Evolutionary conservation across 2,113 vertebrate genomes (phyloP), one percentile per base, ranked within the genome.

Genomic region (Megaleporinus macrocephalus): DNA sequence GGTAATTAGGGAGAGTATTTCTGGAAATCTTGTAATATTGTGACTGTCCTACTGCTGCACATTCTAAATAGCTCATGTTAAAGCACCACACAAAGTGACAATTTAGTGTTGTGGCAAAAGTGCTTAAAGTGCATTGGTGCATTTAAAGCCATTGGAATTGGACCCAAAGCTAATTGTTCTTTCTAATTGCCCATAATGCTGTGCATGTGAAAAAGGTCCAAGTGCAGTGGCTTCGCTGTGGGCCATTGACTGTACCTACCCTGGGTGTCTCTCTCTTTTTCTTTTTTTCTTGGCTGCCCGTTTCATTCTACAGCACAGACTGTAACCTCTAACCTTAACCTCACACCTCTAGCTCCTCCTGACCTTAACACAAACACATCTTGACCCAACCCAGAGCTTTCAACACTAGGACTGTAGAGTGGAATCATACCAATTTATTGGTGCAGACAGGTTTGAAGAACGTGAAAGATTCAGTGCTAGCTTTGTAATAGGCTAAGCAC

Each of bases 181-280:
- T 51, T 22, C 12, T 29, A n/a, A 51, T n/a, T 51, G 22, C 24
- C 6, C 20, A 51, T n/a, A 51, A 51, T 66, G 41, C 75, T n/a
- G 44, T 63, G 7, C 26, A 26, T 30, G 61, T 77, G 75, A 68
- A 36, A 68, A 68, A 36, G 65, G 65, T 68, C 65, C 65, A 36
- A 36, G 65, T 68, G 65, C 65, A 68, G 65, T 68, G 30, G 30
- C 65, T 36, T 68, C 20, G 33, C 65, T 36, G 30, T 68, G 30
- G 63, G 29, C n/a, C 29, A 33, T 30, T 66, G 30, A 66, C 29
- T 66, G 16, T 36, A 66, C 33, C 33, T 30, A 29, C 14, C 20
- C 18, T 5, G 44, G 30, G 16, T 18, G 74, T 30, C 27, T 51
- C 2, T n/a, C n/a, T n/a, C n/a, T n/a, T n/a, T n/a, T n/a, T n/a